A percentile compares a stretch with the other conserved stretches of the same genome.
phyloP scores from a whole-genome alignment of 2,888 invertebrate species.

The Beris chalybata region DNA sequence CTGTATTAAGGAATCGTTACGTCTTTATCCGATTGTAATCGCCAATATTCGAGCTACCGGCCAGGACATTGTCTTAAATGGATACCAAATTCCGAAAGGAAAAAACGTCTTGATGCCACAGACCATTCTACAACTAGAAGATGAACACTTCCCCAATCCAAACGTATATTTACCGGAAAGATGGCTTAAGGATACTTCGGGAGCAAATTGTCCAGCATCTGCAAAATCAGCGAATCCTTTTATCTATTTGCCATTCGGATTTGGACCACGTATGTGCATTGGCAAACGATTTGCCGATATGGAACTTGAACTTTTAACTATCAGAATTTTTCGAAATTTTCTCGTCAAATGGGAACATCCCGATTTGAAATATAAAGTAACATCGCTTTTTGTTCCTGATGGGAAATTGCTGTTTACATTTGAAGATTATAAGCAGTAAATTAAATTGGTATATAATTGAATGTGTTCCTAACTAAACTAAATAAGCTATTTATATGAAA shows the following conservation, averaged over 20 bases:
- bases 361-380: conserved; percentile 46
- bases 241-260: conserved; percentile 66
- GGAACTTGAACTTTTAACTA: conserved; percentile 64
- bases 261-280: conserved; percentile 70
- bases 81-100: conserved; percentile 62
- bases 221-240: conserved; percentile 45
- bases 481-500: not conserved
- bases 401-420: conserved; percentile 53
- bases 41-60: conserved; percentile 60
- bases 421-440: not conserved
- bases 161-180: conserved; percentile 72
- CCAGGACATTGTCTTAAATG: conserved; percentile 61
- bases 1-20: conserved; percentile 68
- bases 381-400: conserved; percentile 49
- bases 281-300: conserved; percentile 75
- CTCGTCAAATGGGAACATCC: conserved; percentile 45
- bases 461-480: not conserved
- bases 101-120: conserved; percentile 42
- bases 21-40: conserved; percentile 60
- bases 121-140: not conserved
- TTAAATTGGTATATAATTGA: not conserved
- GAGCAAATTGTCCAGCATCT: conserved; percentile 41
- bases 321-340: conserved; percentile 53
- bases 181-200: conserved; percentile 60
- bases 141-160: conserved; percentile 50